Evolutionary conservation across 2,113 vertebrate genomes (phyloP).

Genomic region (Cathartes aura): DNA sequence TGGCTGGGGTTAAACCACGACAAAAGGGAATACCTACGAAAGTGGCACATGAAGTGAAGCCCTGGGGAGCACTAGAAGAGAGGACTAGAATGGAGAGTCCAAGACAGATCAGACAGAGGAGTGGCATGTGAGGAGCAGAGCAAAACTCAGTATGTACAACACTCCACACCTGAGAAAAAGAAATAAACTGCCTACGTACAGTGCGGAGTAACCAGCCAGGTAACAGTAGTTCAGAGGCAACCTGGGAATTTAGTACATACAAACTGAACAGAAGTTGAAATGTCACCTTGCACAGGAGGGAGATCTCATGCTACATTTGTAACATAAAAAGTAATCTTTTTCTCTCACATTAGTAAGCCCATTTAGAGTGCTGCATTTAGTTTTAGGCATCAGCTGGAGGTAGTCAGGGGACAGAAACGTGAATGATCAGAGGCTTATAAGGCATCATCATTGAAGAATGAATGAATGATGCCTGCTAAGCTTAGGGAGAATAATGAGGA

Average conservation of each 20-base stretch:
- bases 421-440: not conserved
- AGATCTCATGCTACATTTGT: not conserved
- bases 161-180: not conserved
- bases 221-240: not conserved
- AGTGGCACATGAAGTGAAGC: not conserved
- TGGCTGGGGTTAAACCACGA: too few relatives aligned
- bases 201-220: not conserved
- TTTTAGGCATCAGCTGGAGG: not conserved
- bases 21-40: not conserved
- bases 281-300: not conserved
- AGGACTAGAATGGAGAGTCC: not conserved
- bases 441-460: not conserved
- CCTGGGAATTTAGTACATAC: not conserved
- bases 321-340: not conserved
- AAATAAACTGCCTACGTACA: not conserved
- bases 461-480: not conserved
- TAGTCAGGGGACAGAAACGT: not conserved
- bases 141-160: not conserved
- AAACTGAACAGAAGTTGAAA: constrained; percentile 15
- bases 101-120: not conserved
- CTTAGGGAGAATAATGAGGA: not conserved
- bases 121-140: not conserved
- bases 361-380: not conserved
- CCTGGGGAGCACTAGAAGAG: not conserved
- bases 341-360: not conserved